Evolutionary conservation across 2,113 vertebrate genomes (phyloP), one percentile per base, ranked within the genome.

Genomic region (Pionites leucogaster): DNA sequence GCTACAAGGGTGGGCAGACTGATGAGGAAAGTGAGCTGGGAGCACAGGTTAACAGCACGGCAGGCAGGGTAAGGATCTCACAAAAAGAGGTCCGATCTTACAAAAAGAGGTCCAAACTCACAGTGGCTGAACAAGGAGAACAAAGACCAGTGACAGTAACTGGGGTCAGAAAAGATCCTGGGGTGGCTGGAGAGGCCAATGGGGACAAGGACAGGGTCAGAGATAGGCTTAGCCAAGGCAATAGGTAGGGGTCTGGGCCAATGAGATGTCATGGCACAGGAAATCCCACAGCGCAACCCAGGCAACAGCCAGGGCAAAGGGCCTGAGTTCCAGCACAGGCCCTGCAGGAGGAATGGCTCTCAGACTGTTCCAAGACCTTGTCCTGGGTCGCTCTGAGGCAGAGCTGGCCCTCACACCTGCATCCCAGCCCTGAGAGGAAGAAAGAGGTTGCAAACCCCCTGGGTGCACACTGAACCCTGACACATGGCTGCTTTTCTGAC

Each of bases 161-260:
- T 0, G 1, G 3, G 6, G 9, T 63, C 13, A 70, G 24, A 78
- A 88, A 76, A 86, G 7, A 3, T 42, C 11, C 11, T 63, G 20
- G 5, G 0, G 2, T 79, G 20, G 1, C 9, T 68, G 17, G 8
- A 10, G 5, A 71, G 7, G 1, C 3, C 68, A 31, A 11, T 19
- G 23, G 14, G 24, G 1, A 62, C 10, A 52, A 23, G 17, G 18
- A 28, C 1, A 1, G 42, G 19, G 27, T 70, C 17, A 42, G 9
- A 8, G 19, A 35, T 17, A 60, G 13, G 5, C 5, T 4, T 53
- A 47, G 13, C 8, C 22, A 77, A 29, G 35, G 29, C 29, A 90
- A 18, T 7, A 13, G 5, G 13, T 10, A 4, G 2, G 2, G 0
- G 0, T 44, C 27, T 0, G 0, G 28, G 42, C 3, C 35, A 33